Conservation (phyloP, 1,140 invertebrate species). For the Drosophila lacteicornis region DNA sequence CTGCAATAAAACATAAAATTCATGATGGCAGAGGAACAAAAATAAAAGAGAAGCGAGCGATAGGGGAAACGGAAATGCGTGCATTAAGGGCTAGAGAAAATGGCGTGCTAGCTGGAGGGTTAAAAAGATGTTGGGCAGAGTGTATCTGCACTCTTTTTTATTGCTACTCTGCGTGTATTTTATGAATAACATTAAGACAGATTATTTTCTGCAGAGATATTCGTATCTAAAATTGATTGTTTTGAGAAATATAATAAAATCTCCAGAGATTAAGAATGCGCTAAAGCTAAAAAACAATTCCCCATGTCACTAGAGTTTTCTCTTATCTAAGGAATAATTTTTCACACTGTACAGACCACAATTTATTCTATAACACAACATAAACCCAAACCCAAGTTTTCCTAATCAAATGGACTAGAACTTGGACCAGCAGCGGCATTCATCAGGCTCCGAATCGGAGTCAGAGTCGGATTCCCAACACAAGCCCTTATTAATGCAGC, state of each 20-base stretch:
- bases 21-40: constrained; percentile 18
- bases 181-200: background rate
- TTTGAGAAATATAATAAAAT: no score
- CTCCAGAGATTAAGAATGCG: no score
- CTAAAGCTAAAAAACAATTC: no score
- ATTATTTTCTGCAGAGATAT: constrained; percentile 1
- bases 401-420: constrained; percentile 6
- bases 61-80: constrained; percentile 36
- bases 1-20: constrained; percentile 50
- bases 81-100: constrained; percentile 35
- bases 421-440: constrained; percentile 1
- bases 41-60: background rate
- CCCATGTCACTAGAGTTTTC: no score
- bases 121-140: background rate
- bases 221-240: background rate
- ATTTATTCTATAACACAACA: background rate
- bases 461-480: constrained; percentile 4
- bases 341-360: background rate
- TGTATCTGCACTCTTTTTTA: background rate
- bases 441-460: constrained; percentile 1
- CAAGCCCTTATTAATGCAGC: background rate
- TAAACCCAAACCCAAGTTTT: background rate
- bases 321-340: no score
- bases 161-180: background rate
- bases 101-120: constrained; percentile 8